A percentile compares a stretch with the other conserved stretches of the same genome.
Conservation (phyloP, 2,888 invertebrate genomes). For the Eupithecia insigniata region DNA sequence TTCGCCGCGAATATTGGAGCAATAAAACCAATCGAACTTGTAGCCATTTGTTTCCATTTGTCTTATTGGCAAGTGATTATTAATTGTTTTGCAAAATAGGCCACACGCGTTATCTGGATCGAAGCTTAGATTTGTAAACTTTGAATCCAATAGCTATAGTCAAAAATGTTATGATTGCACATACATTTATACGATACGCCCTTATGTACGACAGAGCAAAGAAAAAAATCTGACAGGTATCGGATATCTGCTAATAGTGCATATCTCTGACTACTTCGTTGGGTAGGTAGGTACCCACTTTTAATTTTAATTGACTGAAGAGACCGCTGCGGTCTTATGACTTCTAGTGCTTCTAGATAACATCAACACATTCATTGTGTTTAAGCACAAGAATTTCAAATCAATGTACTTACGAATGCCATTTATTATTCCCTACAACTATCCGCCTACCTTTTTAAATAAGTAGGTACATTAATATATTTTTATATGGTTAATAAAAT, state of each 20-base stretch:
- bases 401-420: neutral
- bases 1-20: conserved; percentile 31
- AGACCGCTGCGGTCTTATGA: conserved; percentile 1
- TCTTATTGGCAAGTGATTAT: conserved; percentile 43
- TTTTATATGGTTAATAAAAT: too few species aligned
- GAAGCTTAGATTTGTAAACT: neutral
- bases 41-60: conserved; percentile 29
- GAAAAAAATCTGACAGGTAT: too few species aligned
- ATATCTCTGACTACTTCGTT: neutral
- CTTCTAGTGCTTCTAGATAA: neutral
- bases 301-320: neutral
- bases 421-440: neutral
- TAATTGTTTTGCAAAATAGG: conserved; percentile 28
- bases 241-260: too few species aligned
- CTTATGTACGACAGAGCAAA: too few species aligned
- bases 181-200: too few species aligned
- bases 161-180: too few species aligned
- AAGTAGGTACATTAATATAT: too few species aligned
- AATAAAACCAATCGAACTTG: conserved; percentile 43
- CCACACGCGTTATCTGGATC: neutral
- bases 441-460: conserved; percentile 1
- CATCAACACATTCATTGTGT: neutral
- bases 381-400: neutral
- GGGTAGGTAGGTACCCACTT: neutral
- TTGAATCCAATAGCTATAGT: too few species aligned